Conservation (phyloP, 2,888 invertebrate species). For the Incurvaria masculella region DNA sequence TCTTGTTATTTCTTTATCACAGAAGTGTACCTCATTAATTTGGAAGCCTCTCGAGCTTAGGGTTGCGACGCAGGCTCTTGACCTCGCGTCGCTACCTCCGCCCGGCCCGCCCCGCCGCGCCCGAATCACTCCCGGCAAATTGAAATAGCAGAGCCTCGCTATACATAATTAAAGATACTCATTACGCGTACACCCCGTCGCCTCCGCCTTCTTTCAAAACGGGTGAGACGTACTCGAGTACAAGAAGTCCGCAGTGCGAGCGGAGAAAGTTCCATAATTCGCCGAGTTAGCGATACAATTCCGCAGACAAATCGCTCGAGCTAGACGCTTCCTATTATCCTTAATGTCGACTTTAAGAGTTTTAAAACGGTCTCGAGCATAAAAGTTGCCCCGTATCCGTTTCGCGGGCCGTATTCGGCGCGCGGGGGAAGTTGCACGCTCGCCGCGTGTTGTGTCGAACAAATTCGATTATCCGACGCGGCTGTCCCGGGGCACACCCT, state of each 20-base stretch:
- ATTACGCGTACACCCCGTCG: slow-evolving; percentile 29
- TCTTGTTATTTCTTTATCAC: slow-evolving; percentile 60
- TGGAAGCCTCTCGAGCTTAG: slow-evolving; percentile 48
- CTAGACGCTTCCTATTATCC: slow-evolving; percentile 52
- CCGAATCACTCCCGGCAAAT: slow-evolving; percentile 32
- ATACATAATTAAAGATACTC: slow-evolving; percentile 55
- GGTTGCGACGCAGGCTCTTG: slow-evolving; percentile 54
- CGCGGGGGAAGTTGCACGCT: slow-evolving; percentile 39
- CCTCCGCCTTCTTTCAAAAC: slow-evolving; percentile 8
- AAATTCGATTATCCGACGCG: slow-evolving; percentile 31
- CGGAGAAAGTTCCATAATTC: slow-evolving; percentile 38
- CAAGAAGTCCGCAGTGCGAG: too few species aligned
- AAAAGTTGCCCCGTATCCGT: slow-evolving; percentile 46
- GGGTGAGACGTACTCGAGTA: too few species aligned
- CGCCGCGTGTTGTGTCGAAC: slow-evolving; percentile 45
- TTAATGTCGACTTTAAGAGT: slow-evolving; percentile 51
- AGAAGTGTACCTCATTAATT: slow-evolving; percentile 60
- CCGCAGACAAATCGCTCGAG: slow-evolving; percentile 39
- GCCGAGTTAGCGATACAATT: slow-evolving; percentile 36
- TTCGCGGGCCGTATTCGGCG: slow-evolving; percentile 36
- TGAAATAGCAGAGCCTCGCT: slow-evolving; percentile 44
- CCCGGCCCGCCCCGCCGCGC: slow-evolving; percentile 31
- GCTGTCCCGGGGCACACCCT: too few species aligned
- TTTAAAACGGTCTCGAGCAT: slow-evolving; percentile 49
- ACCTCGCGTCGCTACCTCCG: slow-evolving; percentile 47